Evolutionary conservation across 2,888 invertebrate genomes (phyloP), one percentile per base, ranked within the genome.

Genomic region (Ochropleura plecta): DNA sequence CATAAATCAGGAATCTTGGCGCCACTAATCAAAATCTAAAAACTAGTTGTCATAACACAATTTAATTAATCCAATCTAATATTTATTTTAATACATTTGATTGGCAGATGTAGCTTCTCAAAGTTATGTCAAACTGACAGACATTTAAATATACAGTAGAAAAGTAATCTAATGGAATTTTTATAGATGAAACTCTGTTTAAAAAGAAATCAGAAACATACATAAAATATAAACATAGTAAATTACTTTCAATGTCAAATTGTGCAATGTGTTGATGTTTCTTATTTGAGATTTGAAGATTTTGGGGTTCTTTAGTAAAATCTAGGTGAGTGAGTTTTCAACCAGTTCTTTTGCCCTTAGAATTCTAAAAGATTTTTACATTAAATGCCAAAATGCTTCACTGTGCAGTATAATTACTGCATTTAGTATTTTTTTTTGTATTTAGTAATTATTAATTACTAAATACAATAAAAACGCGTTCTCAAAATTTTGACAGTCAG

Each of bases 91-190:
- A 70, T 76, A 75, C 70, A 69, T 79, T 60, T 86, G 87, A 88
- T 82, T 87, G 90, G 76, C 90, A 88, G 87, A 78, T 86, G 88
- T 87, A 88, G 85, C 86, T 86, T 81, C 78, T 86, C 87, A 73
- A 81, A 81, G 77, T 75, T 81, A 77, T 79, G 80, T 84, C 83
- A 87, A 86, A 88, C 86, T 84, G 88, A 90, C 90, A 86, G 88
- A 89, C 90, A 86, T 88, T 90, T 90, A 87, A 85, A 89, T 89
- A 87, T 71, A 86, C 81, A 82, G 70, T 79, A 80, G 88, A 89
- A 86, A 88, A 87, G 88, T 88, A 87, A 90, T 90, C 83, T 90
- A 91, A 91, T 91, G 90, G 91, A 90, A 87, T 64, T 70, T 81
- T 86, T 59, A 74, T 64, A 64, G 55, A 76, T 40, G 72, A 85